Conservation (phyloP, 2,888 invertebrate genomes). For the Halocaridina rubra region DNA sequence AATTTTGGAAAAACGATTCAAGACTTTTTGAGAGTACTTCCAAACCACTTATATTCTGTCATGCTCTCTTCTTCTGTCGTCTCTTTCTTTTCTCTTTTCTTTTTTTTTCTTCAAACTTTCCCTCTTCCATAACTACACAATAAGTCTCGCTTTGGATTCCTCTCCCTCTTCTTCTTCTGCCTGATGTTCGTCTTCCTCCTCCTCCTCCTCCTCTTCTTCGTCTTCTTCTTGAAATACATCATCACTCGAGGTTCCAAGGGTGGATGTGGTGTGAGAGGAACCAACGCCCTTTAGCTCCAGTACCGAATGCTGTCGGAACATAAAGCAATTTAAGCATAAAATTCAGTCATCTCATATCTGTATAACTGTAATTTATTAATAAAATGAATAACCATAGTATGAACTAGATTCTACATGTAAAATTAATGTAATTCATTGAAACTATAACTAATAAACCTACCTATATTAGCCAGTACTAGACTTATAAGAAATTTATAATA, state of each 20-base stretch:
- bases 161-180: slow-evolving; percentile 16
- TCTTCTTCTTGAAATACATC: slow-evolving; percentile 62
- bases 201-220: slow-evolving; percentile 60
- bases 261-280: slow-evolving; percentile 55
- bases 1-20: too few species aligned
- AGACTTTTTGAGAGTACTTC: too few species aligned
- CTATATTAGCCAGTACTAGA: too few species aligned
- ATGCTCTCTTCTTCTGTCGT: not conserved
- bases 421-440: too few species aligned
- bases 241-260: slow-evolving; percentile 59
- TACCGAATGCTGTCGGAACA: slow-evolving; percentile 29
- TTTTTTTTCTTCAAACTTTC: too few species aligned
- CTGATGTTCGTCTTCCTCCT: slow-evolving; percentile 1
- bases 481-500: too few species aligned
- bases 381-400: too few species aligned
- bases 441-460: too few species aligned
- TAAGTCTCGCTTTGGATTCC: slow-evolving; percentile 27
- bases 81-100: not conserved
- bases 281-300: slow-evolving; percentile 45
- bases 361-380: too few species aligned
- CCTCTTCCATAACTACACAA: slow-evolving; percentile 5
- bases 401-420: too few species aligned
- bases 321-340: not conserved
- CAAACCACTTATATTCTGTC: too few species aligned
- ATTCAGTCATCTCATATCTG: too few species aligned